phyloP scores from a whole-genome alignment of 2,113 vertebrate genomes.

The Ameiurus melas region DNA sequence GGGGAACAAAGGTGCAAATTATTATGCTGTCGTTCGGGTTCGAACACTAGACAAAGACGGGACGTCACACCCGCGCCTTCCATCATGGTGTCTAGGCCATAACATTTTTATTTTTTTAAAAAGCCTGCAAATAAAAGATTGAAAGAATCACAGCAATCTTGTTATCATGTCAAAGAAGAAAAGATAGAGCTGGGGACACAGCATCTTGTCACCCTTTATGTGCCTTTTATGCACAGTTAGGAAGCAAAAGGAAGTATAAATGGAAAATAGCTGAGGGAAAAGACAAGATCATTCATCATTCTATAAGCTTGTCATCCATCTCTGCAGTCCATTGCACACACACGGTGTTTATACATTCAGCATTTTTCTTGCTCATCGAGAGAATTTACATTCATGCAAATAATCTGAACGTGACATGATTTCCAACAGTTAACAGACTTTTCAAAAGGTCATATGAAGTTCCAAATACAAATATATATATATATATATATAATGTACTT shows the following conservation, averaged over 20 bases:
- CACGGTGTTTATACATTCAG: background rate
- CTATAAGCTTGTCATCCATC: slow-evolving; percentile 1
- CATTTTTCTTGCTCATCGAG: background rate
- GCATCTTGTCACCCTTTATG: background rate
- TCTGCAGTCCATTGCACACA: slow-evolving; percentile 3
- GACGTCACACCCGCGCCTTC: background rate
- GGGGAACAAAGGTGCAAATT: background rate
- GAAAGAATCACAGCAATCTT: slow-evolving; percentile 4
- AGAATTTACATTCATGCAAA: slow-evolving; percentile 8
- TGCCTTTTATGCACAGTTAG: slow-evolving; percentile 3
- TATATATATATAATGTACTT: too few relatives aligned
- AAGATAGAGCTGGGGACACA: background rate
- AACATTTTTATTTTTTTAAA: too few relatives aligned
- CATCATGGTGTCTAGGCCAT: background rate
- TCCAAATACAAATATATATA: background rate
- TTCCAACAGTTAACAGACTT: background rate
- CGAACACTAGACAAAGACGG: slow-evolving; percentile 2
- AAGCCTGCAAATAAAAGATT: background rate
- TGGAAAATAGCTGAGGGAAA: slow-evolving; percentile 6
- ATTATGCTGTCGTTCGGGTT: background rate
- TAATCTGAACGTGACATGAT: background rate
- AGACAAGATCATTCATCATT: slow-evolving; percentile 20
- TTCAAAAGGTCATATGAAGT: background rate
- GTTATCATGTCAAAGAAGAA: slow-evolving; percentile 18
- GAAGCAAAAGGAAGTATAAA: slow-evolving; percentile 12